phyloP scores from a whole-genome alignment of 2,888 invertebrate species.

The Spodoptera exigua region DNA sequence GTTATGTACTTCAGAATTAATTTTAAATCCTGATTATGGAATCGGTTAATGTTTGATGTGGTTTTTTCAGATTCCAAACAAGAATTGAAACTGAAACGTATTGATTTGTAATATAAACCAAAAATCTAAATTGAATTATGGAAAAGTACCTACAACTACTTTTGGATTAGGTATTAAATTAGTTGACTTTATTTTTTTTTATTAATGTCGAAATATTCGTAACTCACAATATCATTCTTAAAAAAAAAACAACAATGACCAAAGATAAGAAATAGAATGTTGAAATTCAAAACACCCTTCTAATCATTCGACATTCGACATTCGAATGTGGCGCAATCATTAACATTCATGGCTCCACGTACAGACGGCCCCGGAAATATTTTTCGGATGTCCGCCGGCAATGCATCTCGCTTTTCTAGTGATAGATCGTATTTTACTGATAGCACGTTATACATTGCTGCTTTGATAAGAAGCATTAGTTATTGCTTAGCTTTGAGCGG shows the following conservation, averaged over 20 bases:
- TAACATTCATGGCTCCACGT: conserved; percentile 64
- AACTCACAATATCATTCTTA: too few species aligned
- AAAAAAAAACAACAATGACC: conserved; percentile 21
- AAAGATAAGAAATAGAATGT: conserved; percentile 1
- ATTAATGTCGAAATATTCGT: too few species aligned
- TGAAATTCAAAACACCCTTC: conserved; percentile 31
- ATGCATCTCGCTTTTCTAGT: conserved; percentile 64
- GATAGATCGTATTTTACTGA: conserved; percentile 61
- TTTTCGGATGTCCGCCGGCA: conserved; percentile 80
- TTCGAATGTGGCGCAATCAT: conserved; percentile 41
- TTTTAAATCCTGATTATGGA: too few species aligned
- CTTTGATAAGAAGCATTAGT: conserved; percentile 39
- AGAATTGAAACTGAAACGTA: too few species aligned
- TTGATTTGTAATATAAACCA: too few species aligned
- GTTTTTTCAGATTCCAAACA: too few species aligned
- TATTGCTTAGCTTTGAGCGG: conserved; percentile 33
- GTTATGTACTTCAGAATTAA: not conserved
- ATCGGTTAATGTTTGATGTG: too few species aligned
- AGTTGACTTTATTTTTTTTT: too few species aligned
- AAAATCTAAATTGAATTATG: too few species aligned
- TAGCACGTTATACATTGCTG: conserved; percentile 41
- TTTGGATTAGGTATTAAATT: too few species aligned
- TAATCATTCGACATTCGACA: conserved; percentile 40
- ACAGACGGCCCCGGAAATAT: conserved; percentile 76
- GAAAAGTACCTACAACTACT: too few species aligned